Percentiles rank a stretch among this genome's conserved stretches.
Evolutionary conservation across 2,888 invertebrate species (phyloP).

Genomic region (Lasius fuliginosus): DNA sequence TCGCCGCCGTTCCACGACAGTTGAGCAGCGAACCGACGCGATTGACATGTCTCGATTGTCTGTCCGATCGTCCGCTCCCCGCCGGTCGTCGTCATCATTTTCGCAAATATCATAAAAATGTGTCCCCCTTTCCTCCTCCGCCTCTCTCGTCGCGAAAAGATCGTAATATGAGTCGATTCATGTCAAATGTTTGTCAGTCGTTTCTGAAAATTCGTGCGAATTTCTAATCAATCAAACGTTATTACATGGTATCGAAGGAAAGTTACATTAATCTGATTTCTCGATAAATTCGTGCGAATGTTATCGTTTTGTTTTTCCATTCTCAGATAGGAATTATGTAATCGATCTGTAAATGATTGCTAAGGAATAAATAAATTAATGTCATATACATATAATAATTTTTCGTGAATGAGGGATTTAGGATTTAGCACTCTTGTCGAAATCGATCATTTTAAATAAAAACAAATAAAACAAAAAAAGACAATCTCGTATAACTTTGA

Average conservation of each 20-base stretch:
- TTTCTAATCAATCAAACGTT: background rate
- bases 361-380: background rate
- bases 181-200: background rate
- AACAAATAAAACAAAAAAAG: too few relatives aligned
- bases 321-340: background rate
- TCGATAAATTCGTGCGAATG: background rate
- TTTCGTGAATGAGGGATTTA: background rate
- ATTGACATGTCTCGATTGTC: constrained; percentile 4
- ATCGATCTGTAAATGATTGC: background rate
- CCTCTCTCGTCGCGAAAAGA: background rate
- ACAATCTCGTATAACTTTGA: background rate
- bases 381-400: background rate
- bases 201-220: background rate
- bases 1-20: background rate
- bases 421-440: background rate
- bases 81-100: background rate
- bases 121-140: background rate
- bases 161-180: background rate
- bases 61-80: background rate
- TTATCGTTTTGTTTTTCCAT: background rate
- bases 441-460: background rate
- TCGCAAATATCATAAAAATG: background rate
- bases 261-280: background rate
- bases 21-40: constrained; percentile 1
- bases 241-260: too few relatives aligned